Evolutionary conservation across 2,888 invertebrate genomes (phyloP).

Genomic region (Phorcus lineatus): DNA sequence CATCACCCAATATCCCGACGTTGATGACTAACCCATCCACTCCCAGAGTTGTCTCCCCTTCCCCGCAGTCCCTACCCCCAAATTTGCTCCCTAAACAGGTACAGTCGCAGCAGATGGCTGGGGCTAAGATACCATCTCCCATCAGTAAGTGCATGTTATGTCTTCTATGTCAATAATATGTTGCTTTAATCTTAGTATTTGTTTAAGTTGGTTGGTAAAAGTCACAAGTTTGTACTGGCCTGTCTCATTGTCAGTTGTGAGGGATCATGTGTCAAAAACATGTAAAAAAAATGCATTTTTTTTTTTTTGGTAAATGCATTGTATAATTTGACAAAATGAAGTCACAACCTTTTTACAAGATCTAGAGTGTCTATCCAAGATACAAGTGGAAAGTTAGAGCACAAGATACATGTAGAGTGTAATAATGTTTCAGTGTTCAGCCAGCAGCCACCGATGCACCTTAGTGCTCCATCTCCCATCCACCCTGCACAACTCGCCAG

Average conservation of each 20-base stretch:
- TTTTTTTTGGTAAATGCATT: background rate
- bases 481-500: conserved; percentile 67
- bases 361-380: background rate
- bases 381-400: no score
- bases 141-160: conserved; percentile 64
- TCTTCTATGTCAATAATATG: no score
- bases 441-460: conserved; percentile 75
- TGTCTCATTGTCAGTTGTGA: background rate
- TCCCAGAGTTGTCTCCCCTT: conserved; percentile 55
- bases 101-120: conserved; percentile 54
- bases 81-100: conserved; percentile 49
- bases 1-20: conserved; percentile 54
- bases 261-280: background rate
- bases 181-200: no score
- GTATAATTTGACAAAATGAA: background rate
- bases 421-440: conserved; percentile 72
- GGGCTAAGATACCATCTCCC: conserved; percentile 71
- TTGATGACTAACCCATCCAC: conserved; percentile 52
- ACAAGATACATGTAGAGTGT: background rate
- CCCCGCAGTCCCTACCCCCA: conserved; percentile 44
- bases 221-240: background rate
- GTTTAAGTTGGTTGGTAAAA: no score
- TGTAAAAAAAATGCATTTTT: background rate
- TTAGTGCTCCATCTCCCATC: conserved; percentile 75
- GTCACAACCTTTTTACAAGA: background rate